Conservation (phyloP, 1,140 invertebrate species). For the Drosophila virilis region DNA sequence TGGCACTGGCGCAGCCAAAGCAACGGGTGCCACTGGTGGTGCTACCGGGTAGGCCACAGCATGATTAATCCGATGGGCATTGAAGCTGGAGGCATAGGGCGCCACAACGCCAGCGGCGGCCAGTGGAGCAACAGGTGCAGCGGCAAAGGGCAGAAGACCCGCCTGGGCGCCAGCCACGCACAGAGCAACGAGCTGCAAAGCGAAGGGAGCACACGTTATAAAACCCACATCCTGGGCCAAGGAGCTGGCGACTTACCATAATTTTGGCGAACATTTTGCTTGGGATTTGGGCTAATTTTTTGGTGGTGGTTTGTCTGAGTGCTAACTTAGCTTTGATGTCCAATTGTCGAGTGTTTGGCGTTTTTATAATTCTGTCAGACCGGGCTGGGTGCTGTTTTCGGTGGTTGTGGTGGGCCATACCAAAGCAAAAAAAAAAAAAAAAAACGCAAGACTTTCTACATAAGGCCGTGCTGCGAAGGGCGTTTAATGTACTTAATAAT, state of each 20-base stretch:
- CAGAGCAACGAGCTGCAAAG: constrained; percentile 65
- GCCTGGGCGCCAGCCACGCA: constrained; percentile 78
- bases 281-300: constrained; percentile 7
- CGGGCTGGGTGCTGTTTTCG: not conserved
- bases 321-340: constrained; percentile 63
- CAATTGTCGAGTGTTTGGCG: constrained; percentile 26
- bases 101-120: constrained; percentile 73
- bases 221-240: not conserved
- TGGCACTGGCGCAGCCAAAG: constrained; percentile 61
- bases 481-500: constrained; percentile 61
- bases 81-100: constrained; percentile 86
- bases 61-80: constrained; percentile 86
- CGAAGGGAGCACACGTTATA: too few relatives aligned
- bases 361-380: constrained; percentile 73
- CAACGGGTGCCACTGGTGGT: constrained; percentile 65
- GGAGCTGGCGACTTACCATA: constrained; percentile 59
- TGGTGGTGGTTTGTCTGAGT: constrained; percentile 54
- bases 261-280: constrained; percentile 74
- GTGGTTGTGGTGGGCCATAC: constrained; percentile 52
- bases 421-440: constrained; percentile 26
- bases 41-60: constrained; percentile 85
- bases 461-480: constrained; percentile 52
- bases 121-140: constrained; percentile 51
- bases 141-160: constrained; percentile 60
- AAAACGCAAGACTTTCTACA: constrained; percentile 63